Percentiles rank a stretch among this genome's conserved stretches.
Evolutionary conservation across 2,797 vertebrate species (phyloP).

Genomic region (Manis javanica): DNA sequence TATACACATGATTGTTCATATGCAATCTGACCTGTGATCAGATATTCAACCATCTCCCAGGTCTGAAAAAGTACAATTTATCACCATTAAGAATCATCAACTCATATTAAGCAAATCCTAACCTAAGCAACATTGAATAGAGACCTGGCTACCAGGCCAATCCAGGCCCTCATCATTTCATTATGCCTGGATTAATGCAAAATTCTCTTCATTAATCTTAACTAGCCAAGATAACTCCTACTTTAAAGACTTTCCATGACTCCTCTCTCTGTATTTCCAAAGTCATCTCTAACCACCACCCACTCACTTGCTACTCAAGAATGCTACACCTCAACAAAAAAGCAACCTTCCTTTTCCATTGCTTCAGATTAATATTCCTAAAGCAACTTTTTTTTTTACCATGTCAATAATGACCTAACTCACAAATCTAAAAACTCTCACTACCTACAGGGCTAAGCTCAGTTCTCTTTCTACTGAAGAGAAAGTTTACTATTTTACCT

Average conservation of each 20-base stretch:
- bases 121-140: background rate
- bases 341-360: background rate
- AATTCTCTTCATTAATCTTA: slow-evolving; percentile 1
- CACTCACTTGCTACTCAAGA: background rate
- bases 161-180: background rate
- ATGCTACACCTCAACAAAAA: background rate
- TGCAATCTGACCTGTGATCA: background rate
- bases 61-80: background rate
- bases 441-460: background rate
- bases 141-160: background rate
- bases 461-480: background rate
- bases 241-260: background rate
- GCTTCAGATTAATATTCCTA: background rate
- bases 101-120: background rate
- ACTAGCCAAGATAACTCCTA: background rate
- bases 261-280: background rate
- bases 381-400: background rate
- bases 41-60: background rate
- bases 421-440: background rate
- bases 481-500: background rate
- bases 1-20: background rate
- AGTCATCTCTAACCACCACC: background rate
- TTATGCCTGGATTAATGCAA: background rate
- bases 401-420: background rate
- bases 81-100: background rate